phyloP scores from a whole-genome alignment of 2,888 invertebrate genomes.

The Aphodius sticticus region DNA sequence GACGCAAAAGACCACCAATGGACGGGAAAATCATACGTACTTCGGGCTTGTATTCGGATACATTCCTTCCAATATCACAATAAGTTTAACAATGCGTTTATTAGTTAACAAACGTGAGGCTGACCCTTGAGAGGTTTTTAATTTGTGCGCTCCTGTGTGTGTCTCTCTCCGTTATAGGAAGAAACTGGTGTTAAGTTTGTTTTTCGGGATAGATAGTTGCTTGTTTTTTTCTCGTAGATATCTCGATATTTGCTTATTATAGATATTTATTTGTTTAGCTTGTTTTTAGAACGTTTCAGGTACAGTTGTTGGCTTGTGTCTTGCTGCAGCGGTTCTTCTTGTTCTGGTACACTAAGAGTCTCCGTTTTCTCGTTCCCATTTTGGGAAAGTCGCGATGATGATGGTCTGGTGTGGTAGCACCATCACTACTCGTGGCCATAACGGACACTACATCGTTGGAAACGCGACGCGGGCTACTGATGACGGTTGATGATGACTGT shows the following conservation, averaged over 20 bases:
- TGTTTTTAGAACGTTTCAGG: not conserved
- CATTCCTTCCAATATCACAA: slow-evolving; percentile 15
- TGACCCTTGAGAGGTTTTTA: not conserved
- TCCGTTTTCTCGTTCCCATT: slow-evolving; percentile 45
- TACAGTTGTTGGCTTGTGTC: not conserved
- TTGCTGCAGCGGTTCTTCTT: slow-evolving; percentile 46
- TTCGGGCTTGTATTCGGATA: slow-evolving; percentile 24
- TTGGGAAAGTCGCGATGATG: slow-evolving; percentile 33
- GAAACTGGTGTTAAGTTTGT: not conserved
- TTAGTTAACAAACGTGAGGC: not conserved
- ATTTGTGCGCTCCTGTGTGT: not conserved
- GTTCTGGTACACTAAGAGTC: slow-evolving; percentile 32
- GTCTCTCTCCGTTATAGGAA: not conserved
- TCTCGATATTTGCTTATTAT: not conserved
- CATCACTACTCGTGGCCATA: slow-evolving; percentile 51
- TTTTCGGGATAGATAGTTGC: not conserved
- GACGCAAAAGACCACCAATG: not conserved
- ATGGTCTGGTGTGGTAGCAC: slow-evolving; percentile 37
- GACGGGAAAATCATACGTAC: not conserved
- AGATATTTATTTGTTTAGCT: not conserved
- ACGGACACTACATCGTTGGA: slow-evolving; percentile 19
- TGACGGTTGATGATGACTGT: not conserved
- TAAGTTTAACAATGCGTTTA: not conserved
- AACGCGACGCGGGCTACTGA: not conserved
- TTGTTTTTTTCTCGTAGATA: not conserved